Evolutionary conservation across 2,113 vertebrate genomes (phyloP).

Genomic region (Eulemur macaco): DNA sequence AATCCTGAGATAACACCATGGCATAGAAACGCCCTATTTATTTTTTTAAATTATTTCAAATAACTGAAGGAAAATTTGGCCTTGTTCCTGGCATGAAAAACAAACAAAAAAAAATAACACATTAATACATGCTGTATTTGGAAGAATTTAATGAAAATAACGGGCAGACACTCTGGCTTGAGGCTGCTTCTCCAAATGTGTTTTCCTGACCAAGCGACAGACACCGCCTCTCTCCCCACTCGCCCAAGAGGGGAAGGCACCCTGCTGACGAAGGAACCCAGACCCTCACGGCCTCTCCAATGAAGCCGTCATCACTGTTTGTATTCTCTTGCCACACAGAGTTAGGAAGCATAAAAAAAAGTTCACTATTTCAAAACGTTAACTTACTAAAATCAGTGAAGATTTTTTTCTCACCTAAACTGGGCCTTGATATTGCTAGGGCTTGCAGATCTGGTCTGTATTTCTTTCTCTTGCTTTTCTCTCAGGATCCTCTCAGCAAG

Average conservation of each 20-base stretch:
- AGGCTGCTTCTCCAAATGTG: not conserved
- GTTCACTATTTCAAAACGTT: slow-evolving; percentile 4
- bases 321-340: not conserved
- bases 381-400: slow-evolving; percentile 47
- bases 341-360: not conserved
- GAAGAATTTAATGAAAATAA: not conserved
- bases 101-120: not conserved
- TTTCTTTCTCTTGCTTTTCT: slow-evolving; percentile 98
- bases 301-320: not conserved
- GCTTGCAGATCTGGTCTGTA: slow-evolving; percentile 94
- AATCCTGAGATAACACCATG: not conserved
- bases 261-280: not conserved
- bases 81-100: not conserved
- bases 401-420: slow-evolving; percentile 90
- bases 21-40: not conserved
- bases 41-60: not conserved
- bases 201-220: not conserved
- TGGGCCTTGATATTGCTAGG: slow-evolving; percentile 98
- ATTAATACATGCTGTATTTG: not conserved
- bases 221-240: not conserved
- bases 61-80: not conserved
- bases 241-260: not conserved
- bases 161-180: not conserved
- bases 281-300: not conserved
- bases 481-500: slow-evolving; percentile 96